phyloP scores from a whole-genome alignment of 1,140 invertebrate genomes.

The Conopomorpha cramerella region DNA sequence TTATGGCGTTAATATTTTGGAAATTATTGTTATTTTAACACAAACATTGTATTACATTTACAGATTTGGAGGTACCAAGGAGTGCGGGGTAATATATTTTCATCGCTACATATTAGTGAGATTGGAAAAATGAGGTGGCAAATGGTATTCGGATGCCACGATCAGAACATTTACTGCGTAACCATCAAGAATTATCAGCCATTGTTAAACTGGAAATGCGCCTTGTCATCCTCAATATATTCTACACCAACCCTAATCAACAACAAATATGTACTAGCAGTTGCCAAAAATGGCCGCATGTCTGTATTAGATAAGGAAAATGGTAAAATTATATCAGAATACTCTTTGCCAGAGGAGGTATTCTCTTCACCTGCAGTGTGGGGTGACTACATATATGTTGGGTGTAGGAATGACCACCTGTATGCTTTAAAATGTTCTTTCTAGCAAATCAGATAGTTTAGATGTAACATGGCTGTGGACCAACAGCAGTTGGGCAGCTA shows the following conservation, averaged over 20 bases:
- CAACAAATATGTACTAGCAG: slow-evolving; percentile 44
- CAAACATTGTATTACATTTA: slow-evolving; percentile 16
- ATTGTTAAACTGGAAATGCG: slow-evolving; percentile 42
- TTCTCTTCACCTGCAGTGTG: slow-evolving; percentile 72
- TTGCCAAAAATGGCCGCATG: slow-evolving; percentile 62
- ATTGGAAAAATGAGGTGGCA: slow-evolving; percentile 37
- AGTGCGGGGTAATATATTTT: slow-evolving; percentile 68
- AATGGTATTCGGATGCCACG: slow-evolving; percentile 68
- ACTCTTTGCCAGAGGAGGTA: slow-evolving; percentile 63
- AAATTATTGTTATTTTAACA: too few species aligned
- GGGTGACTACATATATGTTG: slow-evolving; percentile 64
- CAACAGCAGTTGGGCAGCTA: too few species aligned
- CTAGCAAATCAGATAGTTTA: too few species aligned
- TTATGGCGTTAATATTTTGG: too few species aligned
- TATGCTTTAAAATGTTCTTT: slow-evolving; percentile 69
- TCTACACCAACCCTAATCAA: slow-evolving; percentile 63
- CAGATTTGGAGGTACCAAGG: slow-evolving; percentile 66
- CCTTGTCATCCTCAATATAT: slow-evolving; percentile 62
- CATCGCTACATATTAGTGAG: slow-evolving; percentile 56
- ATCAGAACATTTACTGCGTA: slow-evolving; percentile 64
- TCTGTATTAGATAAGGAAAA: slow-evolving; percentile 56
- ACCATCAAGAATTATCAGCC: slow-evolving; percentile 27
- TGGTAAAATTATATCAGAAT: slow-evolving; percentile 49
- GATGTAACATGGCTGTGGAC: too few species aligned
- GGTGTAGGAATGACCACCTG: slow-evolving; percentile 74